Percentiles rank a stretch among this genome's conserved stretches.
Conservation (phyloP, 2,888 invertebrate genomes). For the Cactoblastis cactorum region DNA sequence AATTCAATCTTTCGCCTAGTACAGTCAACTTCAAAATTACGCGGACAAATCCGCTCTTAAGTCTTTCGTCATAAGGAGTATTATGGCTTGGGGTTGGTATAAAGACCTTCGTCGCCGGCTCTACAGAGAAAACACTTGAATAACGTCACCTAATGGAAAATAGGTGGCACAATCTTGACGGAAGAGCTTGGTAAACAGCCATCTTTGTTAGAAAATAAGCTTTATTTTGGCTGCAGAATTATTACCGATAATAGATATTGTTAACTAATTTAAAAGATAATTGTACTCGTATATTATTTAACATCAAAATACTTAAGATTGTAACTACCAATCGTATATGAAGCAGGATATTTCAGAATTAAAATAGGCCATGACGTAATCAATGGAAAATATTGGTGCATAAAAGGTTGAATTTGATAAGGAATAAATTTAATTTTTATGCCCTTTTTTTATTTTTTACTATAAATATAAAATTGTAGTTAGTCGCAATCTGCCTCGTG, state of each 20-base stretch:
- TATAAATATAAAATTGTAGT: no score
- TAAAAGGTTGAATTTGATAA: no score
- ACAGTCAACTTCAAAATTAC: conserved; percentile 15
- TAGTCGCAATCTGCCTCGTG: no score
- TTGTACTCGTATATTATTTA: neutral
- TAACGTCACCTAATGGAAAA: conserved; percentile 56
- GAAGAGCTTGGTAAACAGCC: conserved; percentile 55
- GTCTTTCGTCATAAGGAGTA: conserved; percentile 17
- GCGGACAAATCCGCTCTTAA: neutral
- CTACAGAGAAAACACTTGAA: conserved; percentile 44
- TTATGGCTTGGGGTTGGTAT: neutral
- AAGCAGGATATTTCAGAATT: no score
- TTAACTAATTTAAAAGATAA: neutral
- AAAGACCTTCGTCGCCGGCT: neutral
- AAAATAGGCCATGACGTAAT: no score
- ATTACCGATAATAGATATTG: neutral
- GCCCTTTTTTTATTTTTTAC: no score
- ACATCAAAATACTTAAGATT: no score
- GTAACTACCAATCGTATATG: no score
- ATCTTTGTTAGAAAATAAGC: conserved; percentile 44
- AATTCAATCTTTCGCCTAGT: conserved; percentile 51
- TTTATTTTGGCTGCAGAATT: neutral
- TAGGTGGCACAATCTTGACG: conserved; percentile 57
- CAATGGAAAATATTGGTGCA: no score
- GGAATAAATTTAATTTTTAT: no score